Evolutionary conservation across 2,113 vertebrate genomes (phyloP).

Genomic region (Alexandromys fortis): DNA sequence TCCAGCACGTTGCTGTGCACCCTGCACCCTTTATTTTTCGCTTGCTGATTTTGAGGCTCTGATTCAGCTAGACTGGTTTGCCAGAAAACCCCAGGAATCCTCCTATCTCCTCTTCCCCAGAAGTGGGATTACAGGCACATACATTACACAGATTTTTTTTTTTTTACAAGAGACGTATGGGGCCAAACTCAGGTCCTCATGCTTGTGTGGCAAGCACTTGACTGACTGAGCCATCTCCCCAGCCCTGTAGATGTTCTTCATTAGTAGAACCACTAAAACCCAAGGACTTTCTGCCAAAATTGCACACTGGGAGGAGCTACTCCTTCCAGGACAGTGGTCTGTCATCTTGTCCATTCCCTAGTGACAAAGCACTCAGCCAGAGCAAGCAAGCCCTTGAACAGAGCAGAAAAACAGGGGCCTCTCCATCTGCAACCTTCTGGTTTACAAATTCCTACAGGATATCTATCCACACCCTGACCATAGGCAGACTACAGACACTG

Average conservation of each 20-base stretch:
- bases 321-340: not conserved
- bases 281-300: not conserved
- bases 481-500: not conserved
- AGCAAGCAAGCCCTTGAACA: not conserved
- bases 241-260: not conserved
- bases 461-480: not conserved
- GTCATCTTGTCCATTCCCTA: not conserved
- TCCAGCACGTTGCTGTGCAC: not conserved
- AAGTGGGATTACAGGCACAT: not conserved
- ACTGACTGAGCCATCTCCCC: not conserved
- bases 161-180: not conserved
- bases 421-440: not conserved
- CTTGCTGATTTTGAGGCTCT: not conserved
- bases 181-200: not conserved
- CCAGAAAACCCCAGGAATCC: not conserved
- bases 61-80: not conserved
- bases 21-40: not conserved
- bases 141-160: not conserved
- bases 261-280: not conserved
- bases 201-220: not conserved
- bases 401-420: not conserved
- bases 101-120: not conserved
- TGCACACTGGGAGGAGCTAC: not conserved
- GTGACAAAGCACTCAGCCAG: not conserved
- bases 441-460: not conserved